Evolutionary conservation across 2,888 invertebrate species (phyloP).

Genomic region (Allacma fusca): DNA sequence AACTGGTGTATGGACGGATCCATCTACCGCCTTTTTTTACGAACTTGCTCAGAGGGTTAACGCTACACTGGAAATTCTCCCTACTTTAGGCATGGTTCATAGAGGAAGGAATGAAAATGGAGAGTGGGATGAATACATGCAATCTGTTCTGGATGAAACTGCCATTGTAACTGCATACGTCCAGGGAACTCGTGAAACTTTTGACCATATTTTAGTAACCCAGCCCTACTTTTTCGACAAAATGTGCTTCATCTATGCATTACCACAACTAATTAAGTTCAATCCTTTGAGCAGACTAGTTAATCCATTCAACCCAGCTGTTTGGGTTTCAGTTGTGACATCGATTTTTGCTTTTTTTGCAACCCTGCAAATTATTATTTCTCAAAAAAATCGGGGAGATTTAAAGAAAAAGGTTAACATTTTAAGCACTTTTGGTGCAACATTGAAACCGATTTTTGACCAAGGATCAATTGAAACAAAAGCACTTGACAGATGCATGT

Average conservation of each 20-base stretch:
- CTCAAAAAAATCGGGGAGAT: neutral
- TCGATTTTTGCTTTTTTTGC: neutral
- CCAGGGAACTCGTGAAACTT: neutral
- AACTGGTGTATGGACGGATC: constrained; percentile 8
- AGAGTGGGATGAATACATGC: neutral
- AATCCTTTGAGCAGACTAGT: neutral
- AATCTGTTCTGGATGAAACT: neutral
- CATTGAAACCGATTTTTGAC: neutral
- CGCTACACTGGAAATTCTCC: neutral
- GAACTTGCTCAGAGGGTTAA: neutral
- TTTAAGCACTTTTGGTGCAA: neutral
- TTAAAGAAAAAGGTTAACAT: neutral
- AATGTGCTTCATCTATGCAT: neutral
- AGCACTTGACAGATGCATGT: neutral
- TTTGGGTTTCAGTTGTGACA: neutral
- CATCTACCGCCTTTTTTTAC: neutral
- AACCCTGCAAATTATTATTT: neutral
- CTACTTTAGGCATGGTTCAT: neutral
- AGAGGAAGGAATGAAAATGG: constrained; percentile 6
- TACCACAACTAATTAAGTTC: neutral
- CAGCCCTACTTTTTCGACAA: neutral
- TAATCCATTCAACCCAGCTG: neutral
- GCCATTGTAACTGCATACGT: neutral
- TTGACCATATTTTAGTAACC: neutral
- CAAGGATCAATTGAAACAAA: neutral